Evolutionary conservation across 2,888 invertebrate genomes (phyloP).

Genomic region (Encarsia formosa): DNA sequence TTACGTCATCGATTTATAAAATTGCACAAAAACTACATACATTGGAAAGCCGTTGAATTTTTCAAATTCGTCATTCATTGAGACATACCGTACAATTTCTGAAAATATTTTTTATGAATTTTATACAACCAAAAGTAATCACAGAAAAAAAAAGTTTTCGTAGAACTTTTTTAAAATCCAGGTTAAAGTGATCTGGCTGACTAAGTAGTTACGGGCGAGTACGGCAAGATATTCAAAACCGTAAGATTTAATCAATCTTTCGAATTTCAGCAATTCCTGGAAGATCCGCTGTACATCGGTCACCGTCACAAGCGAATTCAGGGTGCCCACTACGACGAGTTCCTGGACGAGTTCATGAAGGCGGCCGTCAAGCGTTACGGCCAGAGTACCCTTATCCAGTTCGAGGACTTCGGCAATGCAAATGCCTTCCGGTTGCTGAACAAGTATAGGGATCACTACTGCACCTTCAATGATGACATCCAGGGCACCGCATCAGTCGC

Average conservation of each 20-base stretch:
- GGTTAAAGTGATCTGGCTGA: too few species aligned
- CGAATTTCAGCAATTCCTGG: slow-evolving; percentile 63
- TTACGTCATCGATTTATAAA: too few species aligned
- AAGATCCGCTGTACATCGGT: slow-evolving; percentile 95
- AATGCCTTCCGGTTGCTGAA: slow-evolving; percentile 92
- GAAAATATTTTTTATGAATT: too few species aligned
- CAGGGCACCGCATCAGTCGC: slow-evolving; percentile 97
- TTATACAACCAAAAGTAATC: too few species aligned
- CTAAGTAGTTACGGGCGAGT: too few species aligned
- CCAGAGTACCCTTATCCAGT: slow-evolving; percentile 83
- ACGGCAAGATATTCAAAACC: too few species aligned
- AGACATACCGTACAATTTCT: too few species aligned
- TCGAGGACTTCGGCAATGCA: slow-evolving; percentile 97
- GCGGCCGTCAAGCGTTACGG: slow-evolving; percentile 82
- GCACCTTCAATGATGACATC: slow-evolving; percentile 99
- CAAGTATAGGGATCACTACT: slow-evolving; percentile 83
- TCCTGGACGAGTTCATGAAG: slow-evolving; percentile 96
- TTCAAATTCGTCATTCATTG: too few species aligned
- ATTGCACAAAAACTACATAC: too few species aligned
- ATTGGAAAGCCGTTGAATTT: too few species aligned
- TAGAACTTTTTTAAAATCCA: too few species aligned
- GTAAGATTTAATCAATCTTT: slow-evolving; percentile 28
- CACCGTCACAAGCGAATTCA: slow-evolving; percentile 77
- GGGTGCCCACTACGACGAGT: slow-evolving; percentile 83
- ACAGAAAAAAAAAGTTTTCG: too few species aligned